phyloP scores from a whole-genome alignment of 2,113 vertebrate species.

The Rynchops niger region DNA sequence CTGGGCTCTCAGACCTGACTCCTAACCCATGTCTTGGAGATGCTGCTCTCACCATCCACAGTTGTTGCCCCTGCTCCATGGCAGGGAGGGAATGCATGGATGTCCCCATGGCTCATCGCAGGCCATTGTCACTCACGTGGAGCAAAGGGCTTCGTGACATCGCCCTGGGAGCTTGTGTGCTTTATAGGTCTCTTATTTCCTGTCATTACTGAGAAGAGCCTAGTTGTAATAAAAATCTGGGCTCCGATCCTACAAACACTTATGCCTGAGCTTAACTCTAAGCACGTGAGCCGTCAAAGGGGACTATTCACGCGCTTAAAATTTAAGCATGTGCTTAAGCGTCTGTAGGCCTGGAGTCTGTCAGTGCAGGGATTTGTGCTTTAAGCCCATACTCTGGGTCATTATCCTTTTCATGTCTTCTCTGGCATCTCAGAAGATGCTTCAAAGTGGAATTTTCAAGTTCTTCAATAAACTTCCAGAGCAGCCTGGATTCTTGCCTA shows the following conservation, averaged over 20 bases:
- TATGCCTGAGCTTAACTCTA: constrained; percentile 52
- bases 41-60: not conserved
- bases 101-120: rapidly evolving
- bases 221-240: constrained; percentile 53
- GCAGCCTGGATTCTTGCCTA: constrained; percentile 57
- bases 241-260: constrained; percentile 58
- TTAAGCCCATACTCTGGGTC: constrained; percentile 63
- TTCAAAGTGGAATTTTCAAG: constrained; percentile 58
- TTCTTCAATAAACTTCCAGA: constrained; percentile 61
- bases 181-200: constrained; percentile 8
- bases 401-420: constrained; percentile 63
- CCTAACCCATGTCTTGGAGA: not conserved
- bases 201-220: constrained; percentile 1
- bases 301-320: constrained; percentile 65
- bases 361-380: constrained; percentile 39
- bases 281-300: constrained; percentile 59
- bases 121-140: rapidly evolving
- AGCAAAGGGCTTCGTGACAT: not conserved
- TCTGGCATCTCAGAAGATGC: constrained; percentile 54
- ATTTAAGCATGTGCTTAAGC: constrained; percentile 63
- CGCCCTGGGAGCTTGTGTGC: not conserved
- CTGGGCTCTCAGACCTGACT: not conserved
- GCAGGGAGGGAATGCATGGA: not conserved
- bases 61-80: not conserved
- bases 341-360: constrained; percentile 28